phyloP scores from a whole-genome alignment of 2,113 vertebrate species.

The Bos taurus region ARS-UCD2.0 NC_037332.1:76950501-76951000 shows the following conservation, averaged over 20 bases:
- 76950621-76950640: not conserved
- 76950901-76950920: not conserved
- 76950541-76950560: not conserved
- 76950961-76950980: not conserved
- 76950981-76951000: not conserved
- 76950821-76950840: not conserved
- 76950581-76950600: not conserved
- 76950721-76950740: not conserved
- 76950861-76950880: not conserved
- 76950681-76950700: not conserved
- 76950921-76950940: not conserved
- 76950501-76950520: not conserved
- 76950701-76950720: not conserved
- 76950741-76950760: not conserved
- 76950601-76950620: not conserved
- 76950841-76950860: not conserved
- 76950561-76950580: not conserved
- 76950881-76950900: not conserved
- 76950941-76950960: not conserved
- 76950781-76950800: not conserved
- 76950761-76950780: not conserved
- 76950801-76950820: not conserved
- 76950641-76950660: not conserved
- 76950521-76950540: not conserved
- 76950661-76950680: not conserved